Base-by-base conservation (phyloP, 2,888 invertebrate species). In the Gymnosoma rotundatum region DNA sequence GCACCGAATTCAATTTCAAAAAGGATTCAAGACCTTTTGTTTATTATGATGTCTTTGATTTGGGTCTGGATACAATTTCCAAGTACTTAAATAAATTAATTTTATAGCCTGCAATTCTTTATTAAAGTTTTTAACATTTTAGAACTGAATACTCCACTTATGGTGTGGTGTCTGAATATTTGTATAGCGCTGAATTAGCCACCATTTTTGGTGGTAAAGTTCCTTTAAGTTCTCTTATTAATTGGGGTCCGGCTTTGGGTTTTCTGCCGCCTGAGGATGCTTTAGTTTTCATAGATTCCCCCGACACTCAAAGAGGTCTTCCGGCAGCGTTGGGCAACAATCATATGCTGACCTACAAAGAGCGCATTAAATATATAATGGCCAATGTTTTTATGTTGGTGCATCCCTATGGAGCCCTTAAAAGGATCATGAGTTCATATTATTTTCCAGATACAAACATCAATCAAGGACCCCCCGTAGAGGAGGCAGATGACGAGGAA, bases 401-500 rank as follows among this genome's bases (percentile, higher is more conserved):
- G 0, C 96, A 96, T 94, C 95, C 96, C 0, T 97, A 96, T 88
- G 96, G 96, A 0, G 66, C 63, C 12, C 93, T 94, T 76, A 95
- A 96, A 0, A 94, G 96, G 78, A 92, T 98, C 73, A 97, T 98
- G 96, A 97, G 97, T 89, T 97, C 97, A 86, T 98, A 94, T 89
- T 93, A 90, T 48, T 98, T 97, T 92, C 38, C 69, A 3, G 52
- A 48, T 4, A 89, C 90, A 0, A 86, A 94, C 67, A 92, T 93
- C 16, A 94, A 94, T 88, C 81, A 87, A 74, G 87, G 95, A 54
- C 96, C 96, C 1, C 96, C 96, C 0, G 93, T 70, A 7, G 94
- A 95, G 86, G 88, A 86, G 7, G 89, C 92, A 21, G 94, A 93
- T 7, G 94, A 38, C 14, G 66, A 88, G 88, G 66, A 88, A 88